Percentiles rank a stretch among this genome's conserved stretches.
Evolutionary conservation across 2,113 vertebrate species (phyloP).

Genomic region (Neogobius melanostomus): DNA sequence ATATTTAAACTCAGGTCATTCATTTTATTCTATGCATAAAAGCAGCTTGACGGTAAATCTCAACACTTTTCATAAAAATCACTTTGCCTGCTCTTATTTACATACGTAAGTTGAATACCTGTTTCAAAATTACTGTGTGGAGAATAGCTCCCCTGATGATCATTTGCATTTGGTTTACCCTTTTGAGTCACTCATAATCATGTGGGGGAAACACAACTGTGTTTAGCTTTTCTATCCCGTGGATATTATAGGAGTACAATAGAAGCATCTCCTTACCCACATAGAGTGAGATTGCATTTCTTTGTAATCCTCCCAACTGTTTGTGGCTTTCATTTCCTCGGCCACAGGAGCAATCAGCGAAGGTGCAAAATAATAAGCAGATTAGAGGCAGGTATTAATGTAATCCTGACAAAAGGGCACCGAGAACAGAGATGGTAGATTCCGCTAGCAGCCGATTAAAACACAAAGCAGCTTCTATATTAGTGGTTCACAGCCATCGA

Average conservation of each 20-base stretch:
- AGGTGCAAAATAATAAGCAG: constrained; percentile 33
- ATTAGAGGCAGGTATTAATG: constrained; percentile 38
- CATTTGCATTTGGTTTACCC: background rate
- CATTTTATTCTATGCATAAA: background rate
- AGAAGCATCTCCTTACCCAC: constrained; percentile 3
- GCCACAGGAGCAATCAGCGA: constrained; percentile 8
- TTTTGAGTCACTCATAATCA: background rate
- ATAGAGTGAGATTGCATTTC: background rate
- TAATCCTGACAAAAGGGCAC: background rate
- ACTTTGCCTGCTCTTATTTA: background rate
- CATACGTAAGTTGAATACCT: background rate
- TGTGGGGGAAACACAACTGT: background rate
- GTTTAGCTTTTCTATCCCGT: background rate
- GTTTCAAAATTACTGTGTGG: background rate
- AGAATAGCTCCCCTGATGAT: background rate
- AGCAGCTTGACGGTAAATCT: background rate
- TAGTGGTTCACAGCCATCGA: constrained; percentile 21
- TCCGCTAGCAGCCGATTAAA: constrained; percentile 15
- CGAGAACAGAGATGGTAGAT: constrained; percentile 13
- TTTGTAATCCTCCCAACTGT: constrained; percentile 17
- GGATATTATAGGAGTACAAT: background rate
- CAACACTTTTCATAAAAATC: background rate
- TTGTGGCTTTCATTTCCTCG: background rate
- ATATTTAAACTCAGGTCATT: background rate
- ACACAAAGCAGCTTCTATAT: constrained; percentile 22